Conservation (phyloP, 2,888 invertebrate genomes). For the Gortyna flavago region DNA sequence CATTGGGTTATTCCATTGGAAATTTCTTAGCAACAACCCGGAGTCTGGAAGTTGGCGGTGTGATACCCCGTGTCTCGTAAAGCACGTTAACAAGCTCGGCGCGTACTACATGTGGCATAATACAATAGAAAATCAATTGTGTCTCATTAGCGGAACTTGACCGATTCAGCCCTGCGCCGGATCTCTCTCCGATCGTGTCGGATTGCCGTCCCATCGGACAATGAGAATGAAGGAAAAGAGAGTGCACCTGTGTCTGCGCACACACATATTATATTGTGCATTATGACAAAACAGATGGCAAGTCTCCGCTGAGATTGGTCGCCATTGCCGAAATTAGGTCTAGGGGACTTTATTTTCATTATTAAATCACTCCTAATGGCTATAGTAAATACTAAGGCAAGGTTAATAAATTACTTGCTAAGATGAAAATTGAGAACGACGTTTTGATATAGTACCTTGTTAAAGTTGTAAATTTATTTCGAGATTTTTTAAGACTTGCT, state of each 20-base stretch:
- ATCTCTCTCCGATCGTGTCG: neutral
- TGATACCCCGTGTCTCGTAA: neutral
- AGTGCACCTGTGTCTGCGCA: neutral
- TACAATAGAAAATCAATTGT: too few relatives aligned
- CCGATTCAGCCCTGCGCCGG: neutral
- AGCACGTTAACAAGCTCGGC: too few relatives aligned
- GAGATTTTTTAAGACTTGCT: constrained; percentile 49
- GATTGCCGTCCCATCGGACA: neutral
- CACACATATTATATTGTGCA: neutral
- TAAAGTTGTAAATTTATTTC: constrained; percentile 52
- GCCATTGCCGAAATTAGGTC: neutral
- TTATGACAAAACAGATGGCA: neutral
- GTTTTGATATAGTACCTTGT: constrained; percentile 28
- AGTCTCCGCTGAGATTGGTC: neutral
- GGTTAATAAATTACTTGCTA: constrained; percentile 6
- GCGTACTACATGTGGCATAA: too few relatives aligned
- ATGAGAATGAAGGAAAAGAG: neutral
- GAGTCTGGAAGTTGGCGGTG: neutral
- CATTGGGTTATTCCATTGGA: neutral
- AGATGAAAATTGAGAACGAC: constrained; percentile 33
- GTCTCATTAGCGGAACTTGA: too few relatives aligned
- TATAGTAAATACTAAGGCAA: neutral
- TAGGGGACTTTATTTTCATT: neutral
- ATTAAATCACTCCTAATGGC: neutral
- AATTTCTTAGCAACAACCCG: neutral